Evolutionary conservation across 2,113 vertebrate species (phyloP).

Genomic region (Trogon melanurus): DNA sequence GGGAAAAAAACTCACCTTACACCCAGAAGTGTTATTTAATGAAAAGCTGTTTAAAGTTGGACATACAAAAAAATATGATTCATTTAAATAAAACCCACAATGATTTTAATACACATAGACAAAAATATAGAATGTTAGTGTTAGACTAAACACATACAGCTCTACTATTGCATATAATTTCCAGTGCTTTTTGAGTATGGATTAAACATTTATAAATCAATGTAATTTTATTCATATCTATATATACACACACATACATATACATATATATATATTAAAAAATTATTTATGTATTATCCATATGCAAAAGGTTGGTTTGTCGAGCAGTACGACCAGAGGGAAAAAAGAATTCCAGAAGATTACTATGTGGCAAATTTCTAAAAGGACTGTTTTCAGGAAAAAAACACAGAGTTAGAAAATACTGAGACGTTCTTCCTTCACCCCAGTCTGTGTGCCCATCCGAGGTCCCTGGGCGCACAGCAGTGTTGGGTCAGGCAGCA

Average conservation of each 20-base stretch:
- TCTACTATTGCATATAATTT: background rate
- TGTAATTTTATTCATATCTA: background rate
- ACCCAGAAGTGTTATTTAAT: background rate
- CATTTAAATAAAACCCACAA: background rate
- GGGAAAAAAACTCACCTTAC: background rate
- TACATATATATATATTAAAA: background rate
- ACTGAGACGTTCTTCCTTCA: accelerated
- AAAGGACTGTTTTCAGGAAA: background rate
- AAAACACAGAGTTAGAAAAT: background rate
- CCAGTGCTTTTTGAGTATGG: background rate
- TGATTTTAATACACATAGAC: background rate
- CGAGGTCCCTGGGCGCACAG: background rate
- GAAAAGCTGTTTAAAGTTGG: background rate
- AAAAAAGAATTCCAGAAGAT: background rate
- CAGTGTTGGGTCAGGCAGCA: background rate
- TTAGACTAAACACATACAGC: background rate
- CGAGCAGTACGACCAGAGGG: background rate
- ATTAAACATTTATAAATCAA: background rate
- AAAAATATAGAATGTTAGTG: background rate
- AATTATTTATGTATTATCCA: background rate
- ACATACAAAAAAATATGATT: background rate
- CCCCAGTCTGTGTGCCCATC: accelerated
- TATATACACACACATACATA: background rate
- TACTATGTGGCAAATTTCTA: background rate
- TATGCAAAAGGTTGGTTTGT: background rate